Percentiles rank a stretch among this genome's conserved stretches.
Evolutionary conservation across 1,140 invertebrate species (phyloP).

Genomic region (Drosophila santomea): DNA sequence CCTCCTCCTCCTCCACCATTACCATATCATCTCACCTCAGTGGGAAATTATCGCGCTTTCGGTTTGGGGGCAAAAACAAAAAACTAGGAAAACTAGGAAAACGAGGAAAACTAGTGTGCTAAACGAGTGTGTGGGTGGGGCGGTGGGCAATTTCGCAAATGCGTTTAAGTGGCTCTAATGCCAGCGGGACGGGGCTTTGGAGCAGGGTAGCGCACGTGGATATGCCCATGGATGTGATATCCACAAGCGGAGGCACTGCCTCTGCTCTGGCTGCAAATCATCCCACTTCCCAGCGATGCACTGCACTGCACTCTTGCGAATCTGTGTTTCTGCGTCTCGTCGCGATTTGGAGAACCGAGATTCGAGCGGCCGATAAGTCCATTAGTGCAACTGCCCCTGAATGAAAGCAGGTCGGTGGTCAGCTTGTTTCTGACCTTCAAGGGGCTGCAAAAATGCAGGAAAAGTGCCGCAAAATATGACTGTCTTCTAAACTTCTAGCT

Average conservation of each 20-base stretch:
- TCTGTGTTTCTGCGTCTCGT: slow-evolving; percentile 33
- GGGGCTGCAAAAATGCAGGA: background rate
- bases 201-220: slow-evolving; percentile 65
- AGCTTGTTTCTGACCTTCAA: slow-evolving; percentile 18
- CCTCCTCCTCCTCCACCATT: background rate
- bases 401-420: slow-evolving; percentile 24
- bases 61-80: slow-evolving; percentile 30
- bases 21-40: slow-evolving; percentile 60
- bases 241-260: background rate
- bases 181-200: slow-evolving; percentile 63
- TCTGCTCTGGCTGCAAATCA: slow-evolving; percentile 26
- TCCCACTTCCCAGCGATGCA: slow-evolving; percentile 35
- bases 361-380: slow-evolving; percentile 63
- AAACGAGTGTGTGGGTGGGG: slow-evolving; percentile 65
- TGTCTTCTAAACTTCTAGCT: background rate
- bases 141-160: slow-evolving; percentile 76
- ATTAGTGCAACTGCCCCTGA: slow-evolving; percentile 43
- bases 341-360: slow-evolving; percentile 59
- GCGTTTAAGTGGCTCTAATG: slow-evolving; percentile 80
- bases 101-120: slow-evolving; percentile 37
- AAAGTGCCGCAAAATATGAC: background rate
- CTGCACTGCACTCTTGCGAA: slow-evolving; percentile 8
- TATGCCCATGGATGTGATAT: slow-evolving; percentile 36
- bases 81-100: slow-evolving; percentile 29
- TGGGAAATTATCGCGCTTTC: slow-evolving; percentile 69